Conservation (phyloP, 2,797 vertebrate species). For the Moxostoma hubbsi region DNA sequence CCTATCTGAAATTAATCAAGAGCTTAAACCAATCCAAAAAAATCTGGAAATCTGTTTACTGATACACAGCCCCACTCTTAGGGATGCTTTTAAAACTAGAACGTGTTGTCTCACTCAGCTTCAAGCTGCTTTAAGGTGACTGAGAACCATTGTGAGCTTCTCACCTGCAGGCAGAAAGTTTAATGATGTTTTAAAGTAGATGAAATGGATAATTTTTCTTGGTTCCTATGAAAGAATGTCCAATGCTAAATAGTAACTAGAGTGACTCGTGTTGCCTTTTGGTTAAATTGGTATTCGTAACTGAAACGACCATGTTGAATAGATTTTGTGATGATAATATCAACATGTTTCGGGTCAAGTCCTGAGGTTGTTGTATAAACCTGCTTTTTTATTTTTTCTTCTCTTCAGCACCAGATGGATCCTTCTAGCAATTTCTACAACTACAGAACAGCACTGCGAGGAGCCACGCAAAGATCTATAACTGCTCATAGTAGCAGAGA, state of each 20-base stretch:
- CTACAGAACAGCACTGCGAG: slow-evolving; percentile 92
- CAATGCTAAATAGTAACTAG: neutral
- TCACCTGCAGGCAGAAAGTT: neutral
- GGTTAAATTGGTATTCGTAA: slow-evolving; percentile 16
- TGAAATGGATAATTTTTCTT: neutral
- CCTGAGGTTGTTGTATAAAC: slow-evolving; percentile 1
- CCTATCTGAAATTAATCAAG: too few species aligned
- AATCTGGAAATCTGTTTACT: too few species aligned
- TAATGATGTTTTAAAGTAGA: neutral
- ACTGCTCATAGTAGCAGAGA: slow-evolving; percentile 92
- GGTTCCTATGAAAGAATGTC: slow-evolving; percentile 24
- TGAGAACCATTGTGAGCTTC: neutral
- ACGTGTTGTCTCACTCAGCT: neutral
- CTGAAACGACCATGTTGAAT: neutral
- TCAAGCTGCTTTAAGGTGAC: slow-evolving; percentile 9
- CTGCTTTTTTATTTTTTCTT: neutral
- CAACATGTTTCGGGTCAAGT: neutral
- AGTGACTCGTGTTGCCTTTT: slow-evolving; percentile 14
- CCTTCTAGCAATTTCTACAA: slow-evolving; percentile 97
- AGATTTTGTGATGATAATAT: slow-evolving; percentile 2
- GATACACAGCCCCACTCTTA: neutral
- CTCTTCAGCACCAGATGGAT: slow-evolving; percentile 93
- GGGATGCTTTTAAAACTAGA: neutral
- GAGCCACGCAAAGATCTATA: slow-evolving; percentile 89
- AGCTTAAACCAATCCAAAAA: too few species aligned